Evolutionary conservation across 2,797 vertebrate species (phyloP), one percentile per base, ranked within the genome.

Genomic region (Melanotaenia trifasciata): DNA sequence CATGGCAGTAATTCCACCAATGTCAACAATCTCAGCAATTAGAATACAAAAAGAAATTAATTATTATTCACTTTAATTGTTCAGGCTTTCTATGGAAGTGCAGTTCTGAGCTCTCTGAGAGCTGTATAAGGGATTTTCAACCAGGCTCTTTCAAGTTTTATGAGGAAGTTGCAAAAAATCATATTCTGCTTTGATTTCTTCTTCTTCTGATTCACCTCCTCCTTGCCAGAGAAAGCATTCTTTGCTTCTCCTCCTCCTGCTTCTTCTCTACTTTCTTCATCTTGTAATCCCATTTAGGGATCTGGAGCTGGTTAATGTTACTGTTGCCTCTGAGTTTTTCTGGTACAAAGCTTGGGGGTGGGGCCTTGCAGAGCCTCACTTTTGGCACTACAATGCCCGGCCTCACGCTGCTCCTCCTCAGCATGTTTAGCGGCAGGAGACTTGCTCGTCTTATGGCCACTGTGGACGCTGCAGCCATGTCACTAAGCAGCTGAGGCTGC

Each of bases 261-360:
- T 85, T 94, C 85, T 90, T 92, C 73, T 97, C 95, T 71, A 96
- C 95, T 80, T 93, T 96, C 43, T 96, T 87, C 86, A 96, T 96
- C 81, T 97, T 98, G 92, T 99, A 99, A 28, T 95, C 92, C 97
- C 98, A 99, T 74, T 96, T 97, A 81, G 98, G 98, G 70, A 97
- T 90, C 93, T 97, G 95, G 67, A 99, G 93, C 54, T 95, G 91
- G 58, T 84, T 86, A 32, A 75, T 86, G 47, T 96, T 91, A 0
- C 59, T 43, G 20, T 4, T 71, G 60, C 75, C 87, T 67, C 65
- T 70, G 2, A 54, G 35, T 20, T 89, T 94, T 64, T 96, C 96
- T 0, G 96, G 97, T 28, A 91, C 74, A 72, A 92, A 96, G 54
- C 72, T 92, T 7, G 94, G 88, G 0, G 92, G 33, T 0, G 97